Evolutionary conservation across 2,113 vertebrate species (phyloP), one percentile per base, ranked within the genome.

Genomic region (Calyptomena viridis): DNA sequence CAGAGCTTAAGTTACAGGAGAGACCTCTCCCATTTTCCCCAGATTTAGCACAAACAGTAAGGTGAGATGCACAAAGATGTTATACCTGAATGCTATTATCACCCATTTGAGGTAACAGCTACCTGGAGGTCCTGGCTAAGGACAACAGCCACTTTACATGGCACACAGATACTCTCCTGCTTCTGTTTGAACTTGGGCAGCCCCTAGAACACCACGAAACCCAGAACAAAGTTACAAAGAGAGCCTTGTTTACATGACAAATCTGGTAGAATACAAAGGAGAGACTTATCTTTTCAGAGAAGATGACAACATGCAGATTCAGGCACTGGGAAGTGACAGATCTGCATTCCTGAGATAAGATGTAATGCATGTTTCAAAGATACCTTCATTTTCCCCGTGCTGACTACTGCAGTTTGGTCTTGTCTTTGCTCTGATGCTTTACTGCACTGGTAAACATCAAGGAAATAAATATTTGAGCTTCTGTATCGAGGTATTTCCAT

Each of bases 381-480:
- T 94, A 97, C 95, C 95, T 95, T 93, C 92, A 81, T 90, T 95
- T 85, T 91, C 31, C 50, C 75, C 68, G 3, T 67, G 85, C 83
- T 95, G 82, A 83, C 87, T 96, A 96, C 6, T 83, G 90, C 46
- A 83, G 93, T 93, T 92, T 95, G 94, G 94, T 94, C 95, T 94
- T 90, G 92, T 86, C 95, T 95, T 94, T 96, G 94, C 94, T 94
- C 90, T 95, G 95, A 93, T 95, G 92, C 83, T 90, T 95, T 96
- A 95, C 6, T 96, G 92, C 95, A 94, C 92, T 95, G 94, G 90
- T 94, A 97, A 97, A 94, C 52, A 96, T 80, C 50, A 96, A 96
- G 92, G 93, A 90, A 94, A 84, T 91, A 96, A 95, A 89, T 90
- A 95, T 83, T 85, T 96, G 85, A 95, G 83, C 68, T 94, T 95